phyloP scores from a whole-genome alignment of 2,888 invertebrate genomes.

The Thera britannica region DNA sequence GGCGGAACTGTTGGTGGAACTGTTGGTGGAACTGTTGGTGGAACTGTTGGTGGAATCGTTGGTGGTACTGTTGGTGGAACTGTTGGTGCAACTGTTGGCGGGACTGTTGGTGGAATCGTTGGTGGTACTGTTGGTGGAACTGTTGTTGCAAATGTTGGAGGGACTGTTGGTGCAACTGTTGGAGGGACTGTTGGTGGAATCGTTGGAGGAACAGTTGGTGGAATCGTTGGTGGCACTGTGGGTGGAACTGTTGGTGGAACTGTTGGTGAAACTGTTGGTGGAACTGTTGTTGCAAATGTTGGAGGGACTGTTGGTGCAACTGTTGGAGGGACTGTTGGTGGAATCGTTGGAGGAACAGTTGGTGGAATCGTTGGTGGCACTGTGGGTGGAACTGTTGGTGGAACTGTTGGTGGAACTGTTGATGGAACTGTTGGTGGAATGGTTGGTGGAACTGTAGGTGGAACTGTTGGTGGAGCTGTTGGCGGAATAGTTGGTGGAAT shows the following conservation, averaged over 20 bases:
- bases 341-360: slow-evolving; percentile 3
- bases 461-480: background rate
- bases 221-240: background rate
- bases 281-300: background rate
- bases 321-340: slow-evolving; percentile 4
- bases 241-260: slow-evolving; percentile 8
- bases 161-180: background rate
- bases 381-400: slow-evolving; percentile 3
- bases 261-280: slow-evolving; percentile 3
- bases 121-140: background rate
- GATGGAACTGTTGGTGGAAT: background rate
- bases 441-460: slow-evolving; percentile 1
- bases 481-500: slow-evolving; percentile 4
- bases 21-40: too few relatives aligned
- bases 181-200: slow-evolving; percentile 6
- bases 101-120: slow-evolving; percentile 8
- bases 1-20: too few relatives aligned
- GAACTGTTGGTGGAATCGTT: background rate
- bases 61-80: slow-evolving; percentile 1
- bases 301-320: background rate
- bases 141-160: background rate
- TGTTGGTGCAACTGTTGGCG: background rate
- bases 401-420: slow-evolving; percentile 5
- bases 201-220: too few relatives aligned
- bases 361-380: background rate